These are phyloP conservation scores for Chiroxiphia lanceolata DNA, from an alignment of 2,797 vertebrate species.

Conservation along the genomic window DNA sequence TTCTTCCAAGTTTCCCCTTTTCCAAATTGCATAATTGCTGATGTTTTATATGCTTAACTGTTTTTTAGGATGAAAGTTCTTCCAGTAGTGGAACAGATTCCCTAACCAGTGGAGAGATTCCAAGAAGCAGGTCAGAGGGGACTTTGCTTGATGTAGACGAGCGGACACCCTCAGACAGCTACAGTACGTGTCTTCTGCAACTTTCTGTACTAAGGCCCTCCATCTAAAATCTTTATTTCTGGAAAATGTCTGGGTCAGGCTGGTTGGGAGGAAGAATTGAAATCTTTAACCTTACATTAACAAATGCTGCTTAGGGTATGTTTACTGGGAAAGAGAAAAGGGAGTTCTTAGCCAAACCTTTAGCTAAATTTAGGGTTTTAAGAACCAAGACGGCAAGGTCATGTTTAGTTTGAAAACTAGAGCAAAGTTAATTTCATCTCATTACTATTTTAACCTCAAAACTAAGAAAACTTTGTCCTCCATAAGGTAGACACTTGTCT, in stretches of 20 bases:
- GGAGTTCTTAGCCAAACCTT: not conserved
- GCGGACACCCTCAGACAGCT: constrained; percentile 57
- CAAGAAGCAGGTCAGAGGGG: constrained; percentile 88
- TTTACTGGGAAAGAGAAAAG: not conserved
- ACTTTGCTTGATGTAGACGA: constrained; percentile 86
- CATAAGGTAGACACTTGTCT: not conserved
- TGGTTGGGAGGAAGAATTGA: not conserved
- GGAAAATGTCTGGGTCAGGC: not conserved
- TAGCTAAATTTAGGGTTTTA: not conserved
- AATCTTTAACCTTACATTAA: not conserved
- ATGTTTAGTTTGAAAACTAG: not conserved
- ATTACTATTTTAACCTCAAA: not conserved
- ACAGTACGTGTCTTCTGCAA: constrained; percentile 60
- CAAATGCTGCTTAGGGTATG: not conserved
- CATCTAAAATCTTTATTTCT: not conserved
- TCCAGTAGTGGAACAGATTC: constrained; percentile 77
- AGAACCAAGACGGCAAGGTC: not conserved
- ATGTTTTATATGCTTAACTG: not conserved
- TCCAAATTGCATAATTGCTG: not conserved
- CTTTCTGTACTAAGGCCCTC: not conserved
- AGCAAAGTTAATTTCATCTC: not conserved
- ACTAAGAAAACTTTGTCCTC: not conserved
- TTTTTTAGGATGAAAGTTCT: constrained; percentile 83
- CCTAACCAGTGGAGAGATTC: constrained; percentile 71
- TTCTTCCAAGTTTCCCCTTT: not conserved